These are phyloP conservation scores for Sprattus sprattus DNA, from an alignment of 2,113 vertebrate species.

Conservation along the genomic window DNA sequence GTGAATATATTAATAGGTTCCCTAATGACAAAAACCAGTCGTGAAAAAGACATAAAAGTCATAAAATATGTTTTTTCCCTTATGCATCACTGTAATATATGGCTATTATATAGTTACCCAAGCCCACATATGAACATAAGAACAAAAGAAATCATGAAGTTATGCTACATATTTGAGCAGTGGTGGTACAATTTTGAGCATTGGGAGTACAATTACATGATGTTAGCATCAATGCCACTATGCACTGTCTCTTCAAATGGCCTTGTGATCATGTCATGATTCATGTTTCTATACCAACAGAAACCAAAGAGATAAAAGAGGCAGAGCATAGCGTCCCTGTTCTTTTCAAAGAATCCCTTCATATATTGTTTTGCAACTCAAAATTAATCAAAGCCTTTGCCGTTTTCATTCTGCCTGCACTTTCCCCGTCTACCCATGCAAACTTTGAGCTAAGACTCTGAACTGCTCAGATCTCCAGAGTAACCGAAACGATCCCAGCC, in stretches of 20 bases:
- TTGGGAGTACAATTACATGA: neutral
- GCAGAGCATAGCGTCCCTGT: neutral
- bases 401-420: neutral
- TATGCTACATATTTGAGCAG: neutral
- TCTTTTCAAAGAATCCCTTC: neutral
- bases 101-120: too few relatives aligned
- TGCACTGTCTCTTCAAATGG: neutral
- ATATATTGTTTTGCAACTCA: neutral
- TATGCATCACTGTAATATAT: neutral
- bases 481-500: constrained; percentile 37
- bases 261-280: neutral
- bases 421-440: neutral
- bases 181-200: neutral
- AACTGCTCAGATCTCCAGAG: constrained; percentile 28
- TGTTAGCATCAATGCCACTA: neutral
- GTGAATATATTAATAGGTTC: neutral
- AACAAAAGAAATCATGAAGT: neutral
- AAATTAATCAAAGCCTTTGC: constrained; percentile 9
- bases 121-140: neutral
- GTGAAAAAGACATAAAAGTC: neutral
- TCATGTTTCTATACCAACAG: neutral
- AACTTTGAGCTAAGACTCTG: constrained; percentile 19
- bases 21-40: neutral
- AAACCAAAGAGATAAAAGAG: constrained; percentile 8
- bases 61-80: neutral